These are phyloP conservation scores for Cosmia pyralina DNA, from an alignment of 2,888 invertebrate genomes.

Conservation along the genomic window DNA sequence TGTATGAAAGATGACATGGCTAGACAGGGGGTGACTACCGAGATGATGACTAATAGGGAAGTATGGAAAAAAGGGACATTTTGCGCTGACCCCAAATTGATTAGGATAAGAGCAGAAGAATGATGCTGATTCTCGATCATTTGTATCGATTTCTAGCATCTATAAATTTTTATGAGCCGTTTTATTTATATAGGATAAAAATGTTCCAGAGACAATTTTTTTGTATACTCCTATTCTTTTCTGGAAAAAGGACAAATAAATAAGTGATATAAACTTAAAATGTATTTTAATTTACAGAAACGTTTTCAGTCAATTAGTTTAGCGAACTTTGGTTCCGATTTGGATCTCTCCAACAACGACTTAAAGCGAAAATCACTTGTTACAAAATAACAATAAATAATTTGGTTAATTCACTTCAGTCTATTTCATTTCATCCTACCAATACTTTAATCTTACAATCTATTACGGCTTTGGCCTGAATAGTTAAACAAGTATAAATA, in stretches of 20 bases:
- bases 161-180: too few species aligned
- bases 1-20: too few species aligned
- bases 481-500: conserved; percentile 61
- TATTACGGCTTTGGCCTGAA: conserved; percentile 51
- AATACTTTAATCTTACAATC: conserved; percentile 49
- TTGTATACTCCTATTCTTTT: background rate
- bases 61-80: too few species aligned
- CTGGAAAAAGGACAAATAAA: conserved; percentile 29
- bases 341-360: conserved; percentile 2
- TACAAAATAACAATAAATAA: conserved; percentile 48
- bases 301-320: conserved; percentile 31
- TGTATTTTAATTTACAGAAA: conserved; percentile 57
- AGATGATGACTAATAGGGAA: too few species aligned
- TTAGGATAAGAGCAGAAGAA: too few species aligned
- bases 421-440: conserved; percentile 42
- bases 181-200: too few species aligned
- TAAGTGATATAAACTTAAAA: conserved; percentile 29
- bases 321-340: conserved; percentile 32
- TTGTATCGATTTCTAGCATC: too few species aligned
- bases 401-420: conserved; percentile 56
- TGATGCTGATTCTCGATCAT: too few species aligned
- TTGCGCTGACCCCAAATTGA: too few species aligned
- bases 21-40: too few species aligned
- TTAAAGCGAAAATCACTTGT: conserved; percentile 30
- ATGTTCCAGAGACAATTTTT: too few species aligned